Percentiles rank a stretch among this genome's conserved stretches.
Conservation (phyloP, 2,888 invertebrate genomes). For the Belgica antarctica region DNA sequence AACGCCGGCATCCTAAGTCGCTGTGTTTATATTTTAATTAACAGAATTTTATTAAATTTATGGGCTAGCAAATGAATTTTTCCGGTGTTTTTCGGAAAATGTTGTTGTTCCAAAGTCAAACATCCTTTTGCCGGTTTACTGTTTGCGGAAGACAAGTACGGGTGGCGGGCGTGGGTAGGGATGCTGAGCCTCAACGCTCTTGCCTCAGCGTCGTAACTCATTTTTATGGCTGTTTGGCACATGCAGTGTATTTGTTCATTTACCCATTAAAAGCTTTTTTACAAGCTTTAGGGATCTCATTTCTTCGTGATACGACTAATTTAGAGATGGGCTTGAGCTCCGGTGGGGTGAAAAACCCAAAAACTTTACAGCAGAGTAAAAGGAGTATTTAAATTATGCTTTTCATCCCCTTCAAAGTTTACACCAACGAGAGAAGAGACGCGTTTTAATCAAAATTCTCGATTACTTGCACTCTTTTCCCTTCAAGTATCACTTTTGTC, state of each 20-base stretch:
- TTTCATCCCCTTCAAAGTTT: not conserved
- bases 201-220: slow-evolving; percentile 13
- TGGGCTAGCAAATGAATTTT: not conserved
- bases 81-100: not conserved
- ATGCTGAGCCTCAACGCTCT: too few relatives aligned
- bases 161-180: too few relatives aligned
- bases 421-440: not conserved
- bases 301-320: not conserved
- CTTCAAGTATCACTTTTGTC: not conserved
- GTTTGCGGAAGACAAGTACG: not conserved
- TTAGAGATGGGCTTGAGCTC: not conserved
- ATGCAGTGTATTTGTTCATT: slow-evolving; percentile 14
- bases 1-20: slow-evolving; percentile 12
- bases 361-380: not conserved
- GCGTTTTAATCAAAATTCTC: not conserved
- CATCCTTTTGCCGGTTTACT: not conserved
- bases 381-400: not conserved
- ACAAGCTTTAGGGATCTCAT: not conserved
- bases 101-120: not conserved
- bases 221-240: slow-evolving; percentile 21
- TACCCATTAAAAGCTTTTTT: slow-evolving; percentile 25
- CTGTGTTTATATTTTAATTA: slow-evolving; percentile 31
- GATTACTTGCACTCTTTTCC: not conserved
- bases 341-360: too few relatives aligned
- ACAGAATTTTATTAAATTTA: slow-evolving; percentile 22